These are phyloP conservation scores for Ursus arctos DNA, from an alignment of 2,113 vertebrate species.

Conservation along the genomic window DNA sequence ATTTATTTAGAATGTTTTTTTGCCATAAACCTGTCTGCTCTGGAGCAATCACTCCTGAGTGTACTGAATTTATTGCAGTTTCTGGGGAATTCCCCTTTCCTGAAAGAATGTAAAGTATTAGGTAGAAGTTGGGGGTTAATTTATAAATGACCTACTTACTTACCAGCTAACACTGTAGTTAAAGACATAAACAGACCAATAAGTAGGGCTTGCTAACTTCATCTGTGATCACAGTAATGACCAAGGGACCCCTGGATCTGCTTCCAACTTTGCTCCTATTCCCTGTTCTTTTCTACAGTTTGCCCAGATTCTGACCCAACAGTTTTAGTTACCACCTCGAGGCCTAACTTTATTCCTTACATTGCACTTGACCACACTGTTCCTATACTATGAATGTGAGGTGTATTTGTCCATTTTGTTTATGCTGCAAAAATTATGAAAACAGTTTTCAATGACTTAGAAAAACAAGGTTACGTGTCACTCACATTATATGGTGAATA, in stretches of 20 bases:
- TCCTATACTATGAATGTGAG: background rate
- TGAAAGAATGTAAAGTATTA: conserved; percentile 27
- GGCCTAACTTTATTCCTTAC: background rate
- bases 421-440: background rate
- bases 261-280: background rate
- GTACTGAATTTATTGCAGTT: background rate
- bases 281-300: background rate
- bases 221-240: background rate
- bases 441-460: background rate
- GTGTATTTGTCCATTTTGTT: background rate
- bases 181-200: background rate
- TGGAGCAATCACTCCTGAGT: background rate
- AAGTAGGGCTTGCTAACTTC: background rate
- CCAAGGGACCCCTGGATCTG: background rate
- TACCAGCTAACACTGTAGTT: background rate
- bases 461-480: background rate
- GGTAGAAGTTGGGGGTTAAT: background rate
- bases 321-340: background rate
- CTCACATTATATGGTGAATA: background rate
- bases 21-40: background rate
- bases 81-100: background rate
- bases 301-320: background rate
- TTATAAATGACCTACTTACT: background rate
- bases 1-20: conserved; percentile 12
- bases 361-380: background rate